Evolutionary conservation across 2,113 vertebrate genomes (phyloP), one percentile per base, ranked within the genome.

Genomic region (Formicarius rufipectus): DNA sequence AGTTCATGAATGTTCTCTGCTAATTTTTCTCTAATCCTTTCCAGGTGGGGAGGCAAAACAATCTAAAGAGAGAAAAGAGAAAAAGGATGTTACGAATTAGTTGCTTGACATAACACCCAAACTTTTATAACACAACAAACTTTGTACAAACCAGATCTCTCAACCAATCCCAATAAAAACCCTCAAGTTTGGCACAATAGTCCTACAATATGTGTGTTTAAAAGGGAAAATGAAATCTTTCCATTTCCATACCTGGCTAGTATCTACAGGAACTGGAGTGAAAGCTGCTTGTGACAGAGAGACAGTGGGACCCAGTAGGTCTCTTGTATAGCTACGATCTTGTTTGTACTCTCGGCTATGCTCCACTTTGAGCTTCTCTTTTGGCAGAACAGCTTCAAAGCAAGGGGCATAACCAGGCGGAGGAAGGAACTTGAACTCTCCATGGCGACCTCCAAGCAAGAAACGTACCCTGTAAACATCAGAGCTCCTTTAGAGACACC

Each of bases 1-100:
- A 99, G 98, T 81, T 99, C 99, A 69, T 99, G 99, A 95, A 99
- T 99, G 95, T 99, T 99, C 90, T 99, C 99, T 58, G 99, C 99
- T 84, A 99, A 98, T 78, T 99, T 99, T 97, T 99, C 99, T 96
- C 99, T 97, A 96, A 99, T 99, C 82, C 98, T 98, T 92, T 99
- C 99, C 92, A 99, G 94, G 85, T 99, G 99, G 72, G 99, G 98
- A 60, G 99, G 99, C 94, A 99, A 93, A 85, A 99, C 98, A 59
- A 99, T 98, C 99, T 99, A 85, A 96, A 95, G 55, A 89, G 49
- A 91, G 15, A 81, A 84, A 14, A 91, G 3, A 77, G 22, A 40
- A 87, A 93, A 15, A 92, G 4, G 12, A 2, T 55, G 18, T 95
- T 92, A 94, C 9, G 73, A 77, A 11, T 42, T 55, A 76, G 12